Evolutionary conservation across 1,140 invertebrate species (phyloP).

Genomic region (Cotesia glomerata): DNA sequence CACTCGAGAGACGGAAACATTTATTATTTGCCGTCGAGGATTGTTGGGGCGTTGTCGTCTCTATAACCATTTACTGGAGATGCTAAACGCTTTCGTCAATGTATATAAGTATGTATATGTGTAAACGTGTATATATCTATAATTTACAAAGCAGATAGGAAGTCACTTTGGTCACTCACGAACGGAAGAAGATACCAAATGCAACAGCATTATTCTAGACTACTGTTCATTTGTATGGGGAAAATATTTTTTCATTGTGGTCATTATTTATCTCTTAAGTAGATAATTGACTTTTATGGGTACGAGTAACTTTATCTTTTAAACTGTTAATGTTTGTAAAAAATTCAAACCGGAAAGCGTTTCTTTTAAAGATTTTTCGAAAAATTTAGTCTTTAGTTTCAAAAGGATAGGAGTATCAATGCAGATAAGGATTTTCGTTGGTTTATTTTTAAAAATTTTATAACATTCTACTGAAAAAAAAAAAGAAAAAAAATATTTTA

Average conservation of each 20-base stretch:
- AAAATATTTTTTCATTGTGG: slow-evolving; percentile 36
- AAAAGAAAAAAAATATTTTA: too few relatives aligned
- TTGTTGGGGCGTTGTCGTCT: not conserved
- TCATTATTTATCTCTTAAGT: slow-evolving; percentile 34
- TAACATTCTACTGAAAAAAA: too few relatives aligned
- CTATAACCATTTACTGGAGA: not conserved
- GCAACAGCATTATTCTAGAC: not conserved
- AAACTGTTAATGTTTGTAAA: slow-evolving; percentile 42
- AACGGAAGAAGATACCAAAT: slow-evolving; percentile 2
- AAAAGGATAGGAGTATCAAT: not conserved
- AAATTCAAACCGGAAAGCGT: not conserved
- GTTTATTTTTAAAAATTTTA: too few relatives aligned
- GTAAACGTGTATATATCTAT: not conserved
- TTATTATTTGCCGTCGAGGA: not conserved
- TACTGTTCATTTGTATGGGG: not conserved
- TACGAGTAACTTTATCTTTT: slow-evolving; percentile 58
- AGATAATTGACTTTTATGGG: slow-evolving; percentile 57
- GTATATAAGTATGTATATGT: not conserved
- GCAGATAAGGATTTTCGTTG: not conserved
- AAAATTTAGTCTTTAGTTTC: not conserved
- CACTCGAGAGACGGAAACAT: slow-evolving; percentile 7
- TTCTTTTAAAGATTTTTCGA: too few relatives aligned
- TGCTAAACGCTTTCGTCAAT: not conserved
- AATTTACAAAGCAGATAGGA: not conserved
- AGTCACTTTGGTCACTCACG: not conserved